Base-by-base conservation (phyloP, 2,113 vertebrate genomes). In the Benitochromis conjunctus region DNA sequence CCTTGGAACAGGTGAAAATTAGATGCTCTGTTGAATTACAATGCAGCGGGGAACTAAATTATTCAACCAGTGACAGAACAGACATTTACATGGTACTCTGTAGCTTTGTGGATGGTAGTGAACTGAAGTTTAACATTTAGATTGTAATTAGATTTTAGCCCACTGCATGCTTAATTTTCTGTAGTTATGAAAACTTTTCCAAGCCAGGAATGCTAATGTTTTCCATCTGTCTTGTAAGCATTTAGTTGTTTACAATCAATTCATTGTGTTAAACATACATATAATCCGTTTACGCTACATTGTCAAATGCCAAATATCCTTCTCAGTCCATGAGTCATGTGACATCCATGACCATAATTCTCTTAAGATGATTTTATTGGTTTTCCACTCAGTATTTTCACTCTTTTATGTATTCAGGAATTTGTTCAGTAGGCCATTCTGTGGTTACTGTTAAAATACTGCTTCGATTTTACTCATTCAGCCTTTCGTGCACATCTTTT, bases 401-500 rank as follows among this genome's bases (percentile, higher is more conserved):
- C 60, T 18, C 43, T 79, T 78, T 71, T 79, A 55, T 80, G 74
- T 6, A 34, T 71, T 82, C 53, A 78, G 66, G 11, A 53, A 82
- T 86, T 86, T 88, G 66, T 88, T 78, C 79, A 87, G 80, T 74
- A 38, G 85, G 80, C 54, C 26, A 43, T 88, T 79, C 36, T 82
- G 84, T 82, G 85, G 90, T 90, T 85, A 80, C 16, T 46, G 83
- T 89, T 87, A 80, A 83, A 77, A 64, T 38, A 53, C 81, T 7
- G 43, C 76, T 86, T 85, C 6, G 57, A 66, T 36, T 38, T 85
- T 58, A 86, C 80, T 82, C 77, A 88, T 91, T 92, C 79, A 76
- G 88, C 19, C 90, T 77, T 92, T 89, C 80, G 56, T 76, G 83
- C 21, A 77, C 19, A 77, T 84, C 83, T 78, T 86, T 91, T 91